phyloP scores from a whole-genome alignment of 1,140 invertebrate species.

The Dinoponera quadriceps region DNA sequence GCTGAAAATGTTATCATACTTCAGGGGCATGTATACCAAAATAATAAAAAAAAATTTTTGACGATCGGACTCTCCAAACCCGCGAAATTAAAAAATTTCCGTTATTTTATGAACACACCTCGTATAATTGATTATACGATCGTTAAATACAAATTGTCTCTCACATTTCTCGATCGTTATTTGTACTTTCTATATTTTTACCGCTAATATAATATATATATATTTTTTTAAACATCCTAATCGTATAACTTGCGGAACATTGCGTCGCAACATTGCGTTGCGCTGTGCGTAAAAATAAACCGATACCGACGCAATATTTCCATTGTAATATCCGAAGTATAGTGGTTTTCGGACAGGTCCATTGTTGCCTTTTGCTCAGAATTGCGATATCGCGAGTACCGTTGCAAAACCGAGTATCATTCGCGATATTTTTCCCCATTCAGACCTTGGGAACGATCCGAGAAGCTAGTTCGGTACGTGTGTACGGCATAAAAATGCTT shows the following conservation, averaged over 20 bases:
- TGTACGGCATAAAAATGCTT: conserved; percentile 35
- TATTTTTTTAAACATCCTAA: conserved; percentile 3
- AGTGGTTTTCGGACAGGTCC: not conserved
- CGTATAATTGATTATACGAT: too few species aligned
- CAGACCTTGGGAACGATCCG: not conserved
- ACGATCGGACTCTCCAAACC: too few species aligned
- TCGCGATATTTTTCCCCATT: conserved; percentile 1
- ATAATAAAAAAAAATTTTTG: too few species aligned
- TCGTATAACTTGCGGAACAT: not conserved
- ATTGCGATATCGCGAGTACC: not conserved
- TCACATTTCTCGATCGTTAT: not conserved
- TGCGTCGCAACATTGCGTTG: not conserved
- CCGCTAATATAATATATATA: not conserved
- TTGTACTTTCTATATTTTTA: not conserved
- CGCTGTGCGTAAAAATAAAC: not conserved
- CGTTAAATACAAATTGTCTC: too few species aligned
- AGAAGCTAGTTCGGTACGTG: not conserved
- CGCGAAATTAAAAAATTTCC: too few species aligned
- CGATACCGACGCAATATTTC: not conserved
- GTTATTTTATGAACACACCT: too few species aligned
- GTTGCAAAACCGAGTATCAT: conserved; percentile 21
- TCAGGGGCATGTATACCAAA: too few species aligned
- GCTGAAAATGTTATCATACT: too few species aligned
- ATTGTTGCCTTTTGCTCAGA: conserved; percentile 1
- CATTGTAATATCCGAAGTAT: not conserved